Evolutionary conservation across 2,113 vertebrate genomes (phyloP), one percentile per base, ranked within the genome.

Genomic region (Orthonyx spaldingii): DNA sequence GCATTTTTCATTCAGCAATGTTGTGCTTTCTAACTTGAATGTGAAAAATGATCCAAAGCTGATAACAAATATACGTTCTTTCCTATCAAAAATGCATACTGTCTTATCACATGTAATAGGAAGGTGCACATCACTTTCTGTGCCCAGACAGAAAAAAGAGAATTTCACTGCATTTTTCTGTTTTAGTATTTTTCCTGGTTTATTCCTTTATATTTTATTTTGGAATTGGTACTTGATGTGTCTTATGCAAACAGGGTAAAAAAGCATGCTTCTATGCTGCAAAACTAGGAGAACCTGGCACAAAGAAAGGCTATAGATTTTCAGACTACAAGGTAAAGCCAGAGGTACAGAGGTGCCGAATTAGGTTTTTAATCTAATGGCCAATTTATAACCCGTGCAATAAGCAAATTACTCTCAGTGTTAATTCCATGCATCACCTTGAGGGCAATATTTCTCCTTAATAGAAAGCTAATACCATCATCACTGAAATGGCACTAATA

Each of bases 51-150:
- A 80, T 95, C 70, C 42, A 79, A 91, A 84, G 33, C 49, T 60
- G 71, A 93, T 97, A 94, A 86, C 79, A 86, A 78, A 92, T 95
- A 85, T 53, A 46, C 55, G 71, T 93, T 92, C 9, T 88, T 90
- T 60, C 79, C 94, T 93, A 86, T 89, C 68, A 78, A 93, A 95
- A 95, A 81, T 55, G 35, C 64, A 47, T 90, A 47, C 79, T 89
- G 95, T 87, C 66, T 96, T 96, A 95, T 91, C 86, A 53, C 28
- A 84, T 86, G 60, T 74, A 87, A 74, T 55, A 96, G 56, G 68
- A 94, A 95, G 50, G 60, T 60, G 83, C 84, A 77, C 57, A 79
- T 76, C 46, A 89, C 78, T 92, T 46, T 88, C 81, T 22, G 1
- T 89, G 49, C 32, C 7, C 8, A 14, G 68, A 75, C 24, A 63